These are phyloP conservation scores for Leptinotarsa rubiginosa DNA, from an alignment of 2,888 invertebrate genomes.

Conservation along the genomic window DNA sequence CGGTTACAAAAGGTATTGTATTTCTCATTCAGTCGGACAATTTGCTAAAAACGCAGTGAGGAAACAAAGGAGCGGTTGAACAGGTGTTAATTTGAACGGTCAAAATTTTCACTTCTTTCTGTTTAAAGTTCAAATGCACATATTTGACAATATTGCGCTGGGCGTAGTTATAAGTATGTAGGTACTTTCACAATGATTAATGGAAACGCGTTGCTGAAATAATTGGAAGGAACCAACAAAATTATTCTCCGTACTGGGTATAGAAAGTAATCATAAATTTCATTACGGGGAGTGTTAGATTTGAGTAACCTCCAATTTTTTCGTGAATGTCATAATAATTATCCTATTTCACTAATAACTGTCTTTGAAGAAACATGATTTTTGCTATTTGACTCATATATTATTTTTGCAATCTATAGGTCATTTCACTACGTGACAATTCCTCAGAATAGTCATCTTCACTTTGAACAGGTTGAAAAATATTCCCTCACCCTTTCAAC, in stretches of 20 bases:
- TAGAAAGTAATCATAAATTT: slow-evolving; percentile 1
- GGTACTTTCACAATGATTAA: slow-evolving; percentile 20
- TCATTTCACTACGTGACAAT: too few relatives aligned
- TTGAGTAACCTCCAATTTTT: not conserved
- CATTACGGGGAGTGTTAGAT: not conserved
- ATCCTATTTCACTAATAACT: too few relatives aligned
- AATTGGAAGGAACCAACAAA: slow-evolving; percentile 4
- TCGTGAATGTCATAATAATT: too few relatives aligned
- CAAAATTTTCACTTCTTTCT: slow-evolving; percentile 22
- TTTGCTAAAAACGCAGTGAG: slow-evolving; percentile 12
- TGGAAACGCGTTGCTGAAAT: not conserved
- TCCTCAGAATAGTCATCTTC: too few relatives aligned
- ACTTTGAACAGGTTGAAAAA: too few relatives aligned
- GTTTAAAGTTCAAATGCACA: not conserved
- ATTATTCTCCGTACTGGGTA: not conserved
- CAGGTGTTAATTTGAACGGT: slow-evolving; percentile 18
- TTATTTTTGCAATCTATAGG: too few relatives aligned
- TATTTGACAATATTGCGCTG: slow-evolving; percentile 9
- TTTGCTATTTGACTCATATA: too few relatives aligned
- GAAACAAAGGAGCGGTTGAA: slow-evolving; percentile 20
- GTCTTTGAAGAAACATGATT: too few relatives aligned
- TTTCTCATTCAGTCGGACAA: slow-evolving; percentile 14
- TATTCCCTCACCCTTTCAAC: too few relatives aligned
- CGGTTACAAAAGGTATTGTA: slow-evolving; percentile 2
- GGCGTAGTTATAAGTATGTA: not conserved